Percentiles rank a stretch among this genome's conserved stretches.
phyloP scores from a whole-genome alignment of 2,113 vertebrate species.

The Esox niger region DNA sequence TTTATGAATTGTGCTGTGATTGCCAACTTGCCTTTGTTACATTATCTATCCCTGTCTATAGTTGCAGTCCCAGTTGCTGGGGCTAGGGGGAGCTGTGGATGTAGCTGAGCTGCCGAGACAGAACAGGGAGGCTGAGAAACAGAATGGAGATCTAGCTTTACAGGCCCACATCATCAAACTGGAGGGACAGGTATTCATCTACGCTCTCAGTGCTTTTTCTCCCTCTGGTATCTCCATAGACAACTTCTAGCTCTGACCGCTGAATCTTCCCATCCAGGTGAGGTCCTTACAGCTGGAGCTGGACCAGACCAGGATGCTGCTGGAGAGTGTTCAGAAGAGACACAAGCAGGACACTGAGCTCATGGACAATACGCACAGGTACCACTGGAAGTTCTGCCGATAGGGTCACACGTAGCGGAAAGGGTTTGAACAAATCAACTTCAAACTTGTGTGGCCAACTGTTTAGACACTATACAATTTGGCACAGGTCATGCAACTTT shows the following conservation, averaged over 20 bases:
- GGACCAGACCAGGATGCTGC: conserved; percentile 72
- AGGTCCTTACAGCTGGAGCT: conserved; percentile 78
- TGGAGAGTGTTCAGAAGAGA: conserved; percentile 76
- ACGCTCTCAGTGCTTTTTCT: not conserved
- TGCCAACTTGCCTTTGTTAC: conserved; percentile 1
- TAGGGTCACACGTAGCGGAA: too few species aligned
- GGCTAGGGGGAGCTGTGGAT: conserved; percentile 45
- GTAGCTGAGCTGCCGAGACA: conserved; percentile 39
- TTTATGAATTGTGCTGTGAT: not conserved
- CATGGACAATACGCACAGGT: conserved; percentile 81
- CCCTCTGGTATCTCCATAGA: too few species aligned
- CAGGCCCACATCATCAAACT: conserved; percentile 71
- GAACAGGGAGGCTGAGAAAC: conserved; percentile 48
- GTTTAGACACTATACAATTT: too few species aligned
- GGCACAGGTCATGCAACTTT: too few species aligned
- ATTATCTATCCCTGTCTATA: conserved; percentile 33
- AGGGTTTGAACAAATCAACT: too few species aligned
- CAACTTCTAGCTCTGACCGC: not conserved
- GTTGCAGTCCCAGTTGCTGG: conserved; percentile 63
- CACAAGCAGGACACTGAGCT: conserved; percentile 80
- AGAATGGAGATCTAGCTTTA: conserved; percentile 51
- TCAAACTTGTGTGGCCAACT: too few species aligned
- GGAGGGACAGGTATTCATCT: conserved; percentile 77
- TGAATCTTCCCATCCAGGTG: conserved; percentile 63
- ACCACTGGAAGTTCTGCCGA: conserved; percentile 5